Conservation (phyloP, 2,113 vertebrate species). For the Sinocyclocheilus grahami region DNA sequence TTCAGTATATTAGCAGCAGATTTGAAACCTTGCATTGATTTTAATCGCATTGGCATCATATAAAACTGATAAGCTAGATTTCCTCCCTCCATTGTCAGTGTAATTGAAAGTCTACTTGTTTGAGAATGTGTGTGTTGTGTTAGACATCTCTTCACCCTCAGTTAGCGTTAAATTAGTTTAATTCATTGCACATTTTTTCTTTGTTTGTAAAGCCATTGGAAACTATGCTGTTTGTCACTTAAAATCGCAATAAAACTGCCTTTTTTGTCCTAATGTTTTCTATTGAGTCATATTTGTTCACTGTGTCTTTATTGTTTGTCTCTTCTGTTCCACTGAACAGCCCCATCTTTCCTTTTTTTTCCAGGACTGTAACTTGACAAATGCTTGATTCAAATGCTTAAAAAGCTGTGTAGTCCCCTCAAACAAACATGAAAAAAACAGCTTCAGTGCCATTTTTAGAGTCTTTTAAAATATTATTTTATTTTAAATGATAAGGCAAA, state of each 20-base stretch:
- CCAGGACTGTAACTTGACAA: neutral
- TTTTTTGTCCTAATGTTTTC: constrained; percentile 36
- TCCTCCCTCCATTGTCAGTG: neutral
- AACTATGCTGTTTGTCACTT: constrained; percentile 48
- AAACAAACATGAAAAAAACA: neutral
- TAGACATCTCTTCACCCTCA: neutral
- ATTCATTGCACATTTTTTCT: constrained; percentile 4
- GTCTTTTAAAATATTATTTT: no score
- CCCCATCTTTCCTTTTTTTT: neutral
- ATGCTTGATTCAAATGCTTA: neutral
- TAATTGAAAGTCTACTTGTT: constrained; percentile 11
- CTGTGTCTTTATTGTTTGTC: neutral
- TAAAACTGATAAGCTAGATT: constrained; percentile 5
- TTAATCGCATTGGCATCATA: neutral
- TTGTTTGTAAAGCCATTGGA: constrained; percentile 31
- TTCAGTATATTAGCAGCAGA: neutral
- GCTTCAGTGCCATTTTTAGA: neutral
- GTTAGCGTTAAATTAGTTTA: neutral
- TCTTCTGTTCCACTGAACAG: neutral
- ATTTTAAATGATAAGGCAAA: no score
- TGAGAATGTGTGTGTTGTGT: constrained; percentile 30
- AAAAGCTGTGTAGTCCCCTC: neutral
- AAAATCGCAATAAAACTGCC: constrained; percentile 61
- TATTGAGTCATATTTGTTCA: neutral
- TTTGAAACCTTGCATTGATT: neutral